Evolutionary conservation across 2,888 invertebrate genomes (phyloP), one percentile per base, ranked within the genome.

Genomic region (Drosophila mimica): DNA sequence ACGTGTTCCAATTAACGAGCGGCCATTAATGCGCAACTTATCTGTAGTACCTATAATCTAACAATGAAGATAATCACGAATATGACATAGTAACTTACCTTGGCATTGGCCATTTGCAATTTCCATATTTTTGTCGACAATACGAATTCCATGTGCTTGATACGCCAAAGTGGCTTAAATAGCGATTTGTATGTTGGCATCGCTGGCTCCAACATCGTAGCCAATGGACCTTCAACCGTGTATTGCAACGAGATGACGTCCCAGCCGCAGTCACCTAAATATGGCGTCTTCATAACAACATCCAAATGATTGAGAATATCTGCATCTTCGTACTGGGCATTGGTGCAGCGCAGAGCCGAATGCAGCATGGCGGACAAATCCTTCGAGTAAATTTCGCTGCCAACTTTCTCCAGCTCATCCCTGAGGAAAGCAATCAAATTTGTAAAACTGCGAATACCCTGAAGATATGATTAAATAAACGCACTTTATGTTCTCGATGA

Each of bases 311-410:
- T 96, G 17, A 99, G 94, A 58, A 99, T 97, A 92, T 99, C 98
- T 43, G 96, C 95, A 91, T 98, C 97, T 91, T 99, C 98, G 93
- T 96, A 97, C 93, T 98, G 98, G 17, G 98, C 98, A 93, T 98
- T 98, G 17, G 99, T 99, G 34, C 97, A 97, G 82, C 98, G 95
- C 88, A 98, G 95, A 11, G 98, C 97, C 34, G 96, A 96, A 92
- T 97, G 97, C 91, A 98, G 93, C 90, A 97, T 96, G 67, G 96
- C 96, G 64, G 96, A 96, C 79, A 99, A 94, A 91, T 98, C 98
- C 93, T 98, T 98, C 15, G 97, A 96, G 93, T 97, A 97, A 61
- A 99, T 94, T 33, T 96, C 96, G 81, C 95, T 95, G 28, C 98
- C 98, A 0, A 97, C 96, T 93, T 98, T 97, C 88, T 96, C 96